Evolutionary conservation across 2,888 invertebrate species (phyloP), one percentile per base, ranked within the genome.

Genomic region (Carabus problematicus): DNA sequence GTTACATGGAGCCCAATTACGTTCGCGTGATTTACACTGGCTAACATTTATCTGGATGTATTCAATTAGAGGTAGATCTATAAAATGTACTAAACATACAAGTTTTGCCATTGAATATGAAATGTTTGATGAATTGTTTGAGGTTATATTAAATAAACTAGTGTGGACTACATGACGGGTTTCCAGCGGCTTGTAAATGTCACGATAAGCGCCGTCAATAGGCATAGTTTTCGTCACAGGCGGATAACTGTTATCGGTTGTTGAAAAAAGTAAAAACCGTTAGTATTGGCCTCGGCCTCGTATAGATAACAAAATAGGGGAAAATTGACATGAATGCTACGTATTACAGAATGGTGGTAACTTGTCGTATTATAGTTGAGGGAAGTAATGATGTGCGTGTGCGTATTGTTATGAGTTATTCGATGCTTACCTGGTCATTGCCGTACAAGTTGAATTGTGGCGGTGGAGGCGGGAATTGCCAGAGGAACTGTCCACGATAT

Each of bases 381-480:
- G 29, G 29, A 29, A 54, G 6, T 9, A 14, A 43, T 41, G 60
- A 43, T 60, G 14, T 41, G 39, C 43, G 43, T 60, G 16, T 42
- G 42, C 12, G 40, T 58, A 66, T 41, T 55, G 1, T 29, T 29
- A 29, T 29, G 29, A 29, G 6, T 29, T 29, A 11, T 59, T 67
- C 7, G 8, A 12, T 52, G 56, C 88, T 84, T 84, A 93, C 93
- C 91, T 92, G 91, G 86, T 91, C 91, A 82, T 89, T 90, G 81
- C 84, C 85, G 85, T 88, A 91, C 89, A 90, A 85, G 84, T 81
- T 78, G 78, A 90, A 91, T 83, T 90, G 91, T 78, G 90, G 89
- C 81, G 89, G 88, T 82, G 91, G 90, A 77, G 92, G 92, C 79
- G 92, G 92, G 82, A 92, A 92, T 82, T 92, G 91, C 93, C 93